Base-by-base conservation (phyloP, 2,113 vertebrate species). In the Poeciliopsis prolifica region DNA sequence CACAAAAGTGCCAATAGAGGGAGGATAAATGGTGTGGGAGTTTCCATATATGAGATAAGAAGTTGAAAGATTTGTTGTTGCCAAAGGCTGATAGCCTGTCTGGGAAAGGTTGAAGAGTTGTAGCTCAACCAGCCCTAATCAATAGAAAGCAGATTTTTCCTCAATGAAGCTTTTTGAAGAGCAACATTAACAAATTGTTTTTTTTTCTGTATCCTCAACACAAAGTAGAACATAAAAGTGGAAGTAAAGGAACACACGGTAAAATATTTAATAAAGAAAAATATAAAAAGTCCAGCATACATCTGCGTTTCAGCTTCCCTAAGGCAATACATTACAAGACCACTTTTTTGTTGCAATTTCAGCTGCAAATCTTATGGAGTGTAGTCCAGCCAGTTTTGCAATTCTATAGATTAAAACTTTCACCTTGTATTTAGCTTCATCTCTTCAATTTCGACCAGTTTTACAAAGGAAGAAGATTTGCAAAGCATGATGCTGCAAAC, bases 111-210 rank as follows among this genome's bases (percentile, higher is more conserved):
- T 87, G 83, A 84, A 75, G 73, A 83, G 85, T 91, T 81, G 73
- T 91, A 88, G 69, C 87, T 94, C 89, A 91, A 86, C 76, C 81
- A 83, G 81, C 67, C 17, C 79, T 87, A 90, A 93, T 94, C 91
- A 91, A 92, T 93, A 92, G 73, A 78, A 82, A 79, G 77, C 82
- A 90, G 86, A 89, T 90, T 87, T 86, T 88, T 72, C 13, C 78
- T 71, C 85, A 79, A 93, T 80, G 77, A 86, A 88, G 89, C 79
- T 91, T 77, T 67, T 85, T 86, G 79, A 87, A 81, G 79, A 80
- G 70, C 66, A 86, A 88, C 75, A 86, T 84, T 74, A 83, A 79
- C 76, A 85, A 65, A 72, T 70, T 70, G 19, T 29, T 80, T 74
- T 65, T 72, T 84, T 83, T 62, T 51, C 29, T 62, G 60, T 19